Base-by-base conservation (phyloP, 2,888 invertebrate genomes). In the Diogma glabrata region DNA sequence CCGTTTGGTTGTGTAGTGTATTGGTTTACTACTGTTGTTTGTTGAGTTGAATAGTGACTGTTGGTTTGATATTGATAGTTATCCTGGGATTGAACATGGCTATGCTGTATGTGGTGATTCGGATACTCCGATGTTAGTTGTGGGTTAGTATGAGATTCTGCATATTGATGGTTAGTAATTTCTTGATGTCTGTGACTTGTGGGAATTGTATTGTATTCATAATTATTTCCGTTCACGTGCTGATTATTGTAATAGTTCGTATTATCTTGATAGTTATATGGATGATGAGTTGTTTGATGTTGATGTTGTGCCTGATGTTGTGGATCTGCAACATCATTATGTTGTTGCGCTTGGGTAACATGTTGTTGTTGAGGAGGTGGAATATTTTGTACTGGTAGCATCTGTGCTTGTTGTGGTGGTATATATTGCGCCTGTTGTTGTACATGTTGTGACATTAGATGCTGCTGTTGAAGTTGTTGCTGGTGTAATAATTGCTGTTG, bases 391-490 rank as follows among this genome's bases (percentile, higher is more conserved):
- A n/a, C 30, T 30, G 10, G 30, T 30, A n/a, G 30, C 10, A n/a
- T 30, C 10, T 8, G 30, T 8, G 10, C 30, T 30, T 30, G 30
- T 30, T 30, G 30, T 16, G 43, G 43, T 40, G 33, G 33, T 24
- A 40, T 28, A 38, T 45, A 47, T 52, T 14, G 52, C 48, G 7
- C 36, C 46, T 43, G 54, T 50, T 53, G 49, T 47, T 53, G 53
- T 50, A 4, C 17, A 16, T 46, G 24, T 46, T 46, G 46, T 24
- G 24, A 46, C 2, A 22, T 26, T 20, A 33, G 30, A 9, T 48
- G 30, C 2, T 30, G 30, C 22, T 48, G 48, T 19, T 22, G 23
- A 17, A 30, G 49, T 5, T 49, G 48, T 46, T 47, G 40, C 10
- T 20, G 52, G 48, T n/a, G 49, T 40, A 22, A 22, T 9, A 24